phyloP scores from a whole-genome alignment of 1,140 invertebrate genomes.

The Leptoteleia sp. region DNA sequence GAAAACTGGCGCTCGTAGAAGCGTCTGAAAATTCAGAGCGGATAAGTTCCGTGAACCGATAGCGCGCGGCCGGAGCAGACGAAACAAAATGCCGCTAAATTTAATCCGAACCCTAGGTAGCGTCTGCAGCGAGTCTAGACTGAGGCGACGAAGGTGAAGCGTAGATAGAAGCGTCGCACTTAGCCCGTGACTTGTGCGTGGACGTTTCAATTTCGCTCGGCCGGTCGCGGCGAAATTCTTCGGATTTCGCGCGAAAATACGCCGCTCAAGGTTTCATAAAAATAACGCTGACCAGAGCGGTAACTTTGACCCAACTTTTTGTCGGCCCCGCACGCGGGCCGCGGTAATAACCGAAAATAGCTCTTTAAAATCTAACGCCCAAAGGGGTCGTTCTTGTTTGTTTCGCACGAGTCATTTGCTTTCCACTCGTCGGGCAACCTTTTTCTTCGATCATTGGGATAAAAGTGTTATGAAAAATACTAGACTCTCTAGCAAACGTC shows the following conservation, averaged over 20 bases:
- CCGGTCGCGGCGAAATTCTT: constrained; percentile 45
- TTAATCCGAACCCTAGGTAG: constrained; percentile 75
- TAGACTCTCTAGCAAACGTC: no score
- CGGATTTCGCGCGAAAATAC: constrained; percentile 44
- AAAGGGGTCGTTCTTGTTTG: neutral
- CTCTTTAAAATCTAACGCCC: neutral
- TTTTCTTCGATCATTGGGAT: no score
- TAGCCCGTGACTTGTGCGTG: constrained; percentile 32
- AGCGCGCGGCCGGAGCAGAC: constrained; percentile 62
- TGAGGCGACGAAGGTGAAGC: constrained; percentile 55
- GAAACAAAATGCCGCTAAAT: constrained; percentile 78
- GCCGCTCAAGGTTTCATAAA: constrained; percentile 30
- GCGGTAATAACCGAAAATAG: constrained; percentile 11
- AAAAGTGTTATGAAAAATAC: no score
- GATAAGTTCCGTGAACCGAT: constrained; percentile 48
- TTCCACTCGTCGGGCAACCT: no score
- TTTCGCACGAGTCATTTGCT: no score
- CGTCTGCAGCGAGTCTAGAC: constrained; percentile 76
- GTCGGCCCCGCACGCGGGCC: neutral
- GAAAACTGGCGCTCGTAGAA: no score
- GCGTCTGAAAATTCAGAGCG: constrained; percentile 43
- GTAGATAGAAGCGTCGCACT: constrained; percentile 61
- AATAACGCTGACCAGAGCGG: constrained; percentile 17
- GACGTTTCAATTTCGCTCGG: constrained; percentile 50
- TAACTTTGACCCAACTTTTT: constrained; percentile 22